These are phyloP conservation scores for Phalacrocorax brasilianus DNA, from an alignment of 2,113 vertebrate species.

Conservation along the genomic window DNA sequence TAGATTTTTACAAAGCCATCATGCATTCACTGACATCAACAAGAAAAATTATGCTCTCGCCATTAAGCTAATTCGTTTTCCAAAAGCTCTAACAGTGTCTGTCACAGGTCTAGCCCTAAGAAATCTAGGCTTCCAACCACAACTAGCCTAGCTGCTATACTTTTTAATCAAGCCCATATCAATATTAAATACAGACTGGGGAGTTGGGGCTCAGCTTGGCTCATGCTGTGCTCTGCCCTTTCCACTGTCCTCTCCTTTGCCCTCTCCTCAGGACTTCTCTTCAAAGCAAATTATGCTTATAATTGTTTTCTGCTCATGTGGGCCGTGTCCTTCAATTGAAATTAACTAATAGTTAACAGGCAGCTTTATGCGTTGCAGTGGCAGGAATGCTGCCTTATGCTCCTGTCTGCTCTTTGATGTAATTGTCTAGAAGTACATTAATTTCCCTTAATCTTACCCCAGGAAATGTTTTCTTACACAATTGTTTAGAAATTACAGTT, in stretches of 20 bases:
- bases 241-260: not conserved
- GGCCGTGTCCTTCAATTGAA: not conserved
- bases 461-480: not conserved
- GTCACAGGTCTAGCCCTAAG: not conserved
- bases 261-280: not conserved
- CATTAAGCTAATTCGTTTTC: not conserved
- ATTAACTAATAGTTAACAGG: not conserved
- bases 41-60: not conserved
- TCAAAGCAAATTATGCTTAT: not conserved
- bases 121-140: not conserved
- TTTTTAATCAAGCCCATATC: not conserved
- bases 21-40: not conserved
- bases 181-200: not conserved
- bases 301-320: not conserved
- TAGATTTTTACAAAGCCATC: not conserved
- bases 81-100: not conserved
- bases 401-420: not conserved
- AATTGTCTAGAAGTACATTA: not conserved
- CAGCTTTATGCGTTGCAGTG: not conserved
- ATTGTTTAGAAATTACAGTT: not conserved
- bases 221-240: not conserved
- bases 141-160: not conserved
- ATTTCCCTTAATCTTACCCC: not conserved
- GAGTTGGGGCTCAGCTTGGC: accelerated
- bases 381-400: not conserved